Evolutionary conservation across 30 jellyfish, hydroid and myxozoan species (phyloP), one percentile per base, ranked within the genome.

Genomic region (Calvadosia cruxmelitensis): DNA sequence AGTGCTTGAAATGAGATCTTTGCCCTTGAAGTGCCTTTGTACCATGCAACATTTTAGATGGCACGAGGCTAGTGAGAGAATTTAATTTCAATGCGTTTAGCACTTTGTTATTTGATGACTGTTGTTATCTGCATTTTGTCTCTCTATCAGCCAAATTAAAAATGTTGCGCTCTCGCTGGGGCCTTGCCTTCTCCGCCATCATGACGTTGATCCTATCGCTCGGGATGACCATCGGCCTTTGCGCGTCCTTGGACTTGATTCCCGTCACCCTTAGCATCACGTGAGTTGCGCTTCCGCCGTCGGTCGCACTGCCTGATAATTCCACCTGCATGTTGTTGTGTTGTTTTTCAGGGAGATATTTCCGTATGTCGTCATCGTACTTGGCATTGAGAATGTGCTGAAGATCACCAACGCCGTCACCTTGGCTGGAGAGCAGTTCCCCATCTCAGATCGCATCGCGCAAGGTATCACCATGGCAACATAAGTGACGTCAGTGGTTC

Each of bases 151-250:
- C 94, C 3, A 89, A 81, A 73, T 64, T 78, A 64, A 92, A 89
- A n/a, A 53, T 78, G 53, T 78, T 89, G 16, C 94, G 93, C 76
- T 84, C 98, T 10, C 72, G 98, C 49, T 89, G 98, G 98, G 98
- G 98, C 5, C 76, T 89, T 0, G 98, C 98, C 73, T 89, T 89
- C 53, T 77, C 98, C 13, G 98, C 98, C 1, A 89, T 89, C 20
- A 89, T 89, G 98, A 89, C 93, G 36, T 75, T 82, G 35, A 69
- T 89, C 5, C 64, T 89, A 76, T 89, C 98, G 15, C 65, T 89
- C 74, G 73, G 62, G 61, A 89, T 89, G 98, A 94, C 98, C 1
- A 78, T 89, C 10, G 98, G 98, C 12, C 51, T 89, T 27, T 89
- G 98, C 65, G 98, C 93, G 25, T 64, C 80, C 30, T 61, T 89